phyloP scores from a whole-genome alignment of 2,888 invertebrate species.

The Eudemis profundana region DNA sequence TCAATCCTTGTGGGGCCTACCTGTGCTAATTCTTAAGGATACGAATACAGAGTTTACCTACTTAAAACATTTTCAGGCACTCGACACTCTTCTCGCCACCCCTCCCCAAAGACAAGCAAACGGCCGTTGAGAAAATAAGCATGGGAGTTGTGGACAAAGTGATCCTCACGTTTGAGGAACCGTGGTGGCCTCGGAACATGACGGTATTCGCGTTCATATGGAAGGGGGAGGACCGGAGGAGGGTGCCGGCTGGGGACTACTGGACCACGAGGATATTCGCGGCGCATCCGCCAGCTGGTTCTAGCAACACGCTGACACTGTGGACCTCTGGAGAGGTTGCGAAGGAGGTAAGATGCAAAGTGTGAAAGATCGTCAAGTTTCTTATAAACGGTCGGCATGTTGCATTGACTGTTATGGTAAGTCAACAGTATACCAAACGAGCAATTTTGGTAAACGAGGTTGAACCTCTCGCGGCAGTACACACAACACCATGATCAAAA shows the following conservation, averaged over 20 bases:
- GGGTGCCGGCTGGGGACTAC: slow-evolving; percentile 43
- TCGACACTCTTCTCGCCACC: slow-evolving; percentile 83
- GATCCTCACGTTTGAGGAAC: slow-evolving; percentile 85
- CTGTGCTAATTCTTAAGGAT: too few relatives aligned
- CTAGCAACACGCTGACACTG: slow-evolving; percentile 48
- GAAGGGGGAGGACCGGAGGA: slow-evolving; percentile 53
- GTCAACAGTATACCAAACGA: too few relatives aligned
- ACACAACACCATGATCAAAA: too few relatives aligned
- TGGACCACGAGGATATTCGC: slow-evolving; percentile 52
- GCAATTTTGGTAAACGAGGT: too few relatives aligned
- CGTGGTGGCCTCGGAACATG: slow-evolving; percentile 86
- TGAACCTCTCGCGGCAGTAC: too few relatives aligned
- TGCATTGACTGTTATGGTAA: too few relatives aligned
- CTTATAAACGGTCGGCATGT: too few relatives aligned
- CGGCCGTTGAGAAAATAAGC: slow-evolving; percentile 83
- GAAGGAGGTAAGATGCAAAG: slow-evolving; percentile 55
- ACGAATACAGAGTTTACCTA: too few relatives aligned
- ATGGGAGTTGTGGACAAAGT: slow-evolving; percentile 89
- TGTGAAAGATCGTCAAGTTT: background rate
- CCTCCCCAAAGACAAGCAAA: slow-evolving; percentile 80
- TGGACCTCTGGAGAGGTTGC: slow-evolving; percentile 52
- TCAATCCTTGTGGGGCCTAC: too few relatives aligned
- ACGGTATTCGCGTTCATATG: slow-evolving; percentile 64
- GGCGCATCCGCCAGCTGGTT: slow-evolving; percentile 47
- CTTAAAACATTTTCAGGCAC: too few relatives aligned